phyloP scores from a whole-genome alignment of 2,888 invertebrate genomes.

The Hoplodrina ambigua region DNA sequence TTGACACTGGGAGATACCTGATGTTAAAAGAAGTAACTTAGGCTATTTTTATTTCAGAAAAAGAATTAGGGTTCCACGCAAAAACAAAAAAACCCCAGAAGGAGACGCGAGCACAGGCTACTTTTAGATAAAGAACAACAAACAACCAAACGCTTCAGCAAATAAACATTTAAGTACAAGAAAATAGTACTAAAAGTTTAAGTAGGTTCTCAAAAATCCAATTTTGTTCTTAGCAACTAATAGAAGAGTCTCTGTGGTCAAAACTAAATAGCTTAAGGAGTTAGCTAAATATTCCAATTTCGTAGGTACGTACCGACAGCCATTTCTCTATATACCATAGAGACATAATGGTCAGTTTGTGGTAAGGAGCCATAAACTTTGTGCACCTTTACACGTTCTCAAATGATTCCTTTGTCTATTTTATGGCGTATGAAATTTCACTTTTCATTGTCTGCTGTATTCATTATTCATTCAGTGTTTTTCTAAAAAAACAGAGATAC shows the following conservation, averaged over 20 bases:
- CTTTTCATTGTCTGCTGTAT: constrained; percentile 60
- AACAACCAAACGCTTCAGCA: not conserved
- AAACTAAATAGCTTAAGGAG: constrained; percentile 50
- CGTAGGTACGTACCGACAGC: constrained; percentile 18
- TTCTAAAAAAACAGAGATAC: not conserved
- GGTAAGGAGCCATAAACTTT: constrained; percentile 75
- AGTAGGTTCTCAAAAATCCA: constrained; percentile 46
- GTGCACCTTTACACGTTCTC: constrained; percentile 77
- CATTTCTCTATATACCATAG: constrained; percentile 75
- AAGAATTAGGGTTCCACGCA: no score
- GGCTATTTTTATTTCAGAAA: no score
- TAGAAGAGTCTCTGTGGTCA: constrained; percentile 63
- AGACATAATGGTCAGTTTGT: constrained; percentile 72
- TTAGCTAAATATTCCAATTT: constrained; percentile 63
- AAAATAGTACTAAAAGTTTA: constrained; percentile 19
- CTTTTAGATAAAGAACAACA: not conserved
- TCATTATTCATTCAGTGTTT: not conserved
- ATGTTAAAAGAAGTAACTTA: no score
- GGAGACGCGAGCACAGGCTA: no score
- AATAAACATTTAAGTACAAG: constrained; percentile 39
- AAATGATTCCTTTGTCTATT: constrained; percentile 79
- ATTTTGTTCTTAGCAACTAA: constrained; percentile 49
- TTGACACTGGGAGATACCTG: no score
- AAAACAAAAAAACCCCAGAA: no score
- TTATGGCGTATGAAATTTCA: constrained; percentile 77